Percentiles rank a stretch among this genome's conserved stretches.
These are phyloP conservation scores for Melanotaenia trifasciata DNA, from an alignment of 2,797 vertebrate species.

Conservation along the genomic window DNA sequence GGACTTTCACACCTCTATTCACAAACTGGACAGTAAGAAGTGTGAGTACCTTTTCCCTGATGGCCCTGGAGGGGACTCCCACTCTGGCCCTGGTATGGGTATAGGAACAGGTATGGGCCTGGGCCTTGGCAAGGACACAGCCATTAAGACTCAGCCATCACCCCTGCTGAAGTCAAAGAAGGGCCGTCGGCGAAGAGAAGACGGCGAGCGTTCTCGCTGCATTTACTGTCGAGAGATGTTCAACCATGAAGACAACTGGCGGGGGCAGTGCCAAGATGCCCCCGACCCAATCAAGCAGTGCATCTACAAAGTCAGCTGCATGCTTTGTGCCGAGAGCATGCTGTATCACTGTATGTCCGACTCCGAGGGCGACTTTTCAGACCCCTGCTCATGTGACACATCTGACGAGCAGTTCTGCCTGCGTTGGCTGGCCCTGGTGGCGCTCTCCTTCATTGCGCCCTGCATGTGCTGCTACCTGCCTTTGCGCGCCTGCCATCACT, in stretches of 20 bases:
- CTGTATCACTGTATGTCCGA: constrained; percentile 99
- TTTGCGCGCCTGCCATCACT: constrained; percentile 95
- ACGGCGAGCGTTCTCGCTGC: constrained; percentile 96
- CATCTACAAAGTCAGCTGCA: constrained; percentile 99
- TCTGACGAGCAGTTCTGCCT: constrained; percentile 98
- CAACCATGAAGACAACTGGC: constrained; percentile 97
- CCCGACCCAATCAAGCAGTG: constrained; percentile 98
- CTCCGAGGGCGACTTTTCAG: constrained; percentile 98
- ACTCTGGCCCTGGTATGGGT: constrained; percentile 74
- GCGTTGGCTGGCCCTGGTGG: constrained; percentile 96
- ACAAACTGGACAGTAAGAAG: constrained; percentile 96
- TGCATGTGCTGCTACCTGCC: constrained; percentile 99
- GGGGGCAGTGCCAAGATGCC: constrained; percentile 96
- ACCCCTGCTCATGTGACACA: constrained; percentile 98
- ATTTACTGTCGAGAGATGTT: constrained; percentile 99
- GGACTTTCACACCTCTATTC: constrained; percentile 88
- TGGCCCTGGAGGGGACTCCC: constrained; percentile 86
- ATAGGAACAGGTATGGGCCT: constrained; percentile 71
- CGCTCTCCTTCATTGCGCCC: constrained; percentile 95
- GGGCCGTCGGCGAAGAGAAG: constrained; percentile 93
- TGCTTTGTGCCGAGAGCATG: constrained; percentile 99
- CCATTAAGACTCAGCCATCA: constrained; percentile 90
- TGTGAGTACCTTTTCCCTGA: constrained; percentile 92
- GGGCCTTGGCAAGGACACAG: constrained; percentile 86
- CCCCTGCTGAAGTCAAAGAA: constrained; percentile 91